Evolutionary conservation across 2,113 vertebrate species (phyloP).

Genomic region (Alligator mississippiensis): DNA sequence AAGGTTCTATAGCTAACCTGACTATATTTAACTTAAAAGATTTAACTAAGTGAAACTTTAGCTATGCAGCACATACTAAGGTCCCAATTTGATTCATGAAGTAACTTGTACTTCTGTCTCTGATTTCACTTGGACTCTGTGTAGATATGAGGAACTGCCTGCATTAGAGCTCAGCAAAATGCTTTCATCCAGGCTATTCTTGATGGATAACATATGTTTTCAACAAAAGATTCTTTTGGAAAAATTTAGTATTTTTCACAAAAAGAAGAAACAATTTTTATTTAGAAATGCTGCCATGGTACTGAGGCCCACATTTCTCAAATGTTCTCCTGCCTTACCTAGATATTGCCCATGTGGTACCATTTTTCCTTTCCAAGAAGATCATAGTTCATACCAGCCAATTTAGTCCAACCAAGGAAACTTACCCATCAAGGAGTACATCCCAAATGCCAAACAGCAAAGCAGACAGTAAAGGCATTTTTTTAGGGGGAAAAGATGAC

Average conservation of each 20-base stretch:
- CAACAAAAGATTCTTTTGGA: neutral
- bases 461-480: no score
- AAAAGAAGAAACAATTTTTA: neutral
- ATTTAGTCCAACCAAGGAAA: no score
- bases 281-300: neutral
- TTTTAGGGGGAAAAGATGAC: no score
- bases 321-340: no score
- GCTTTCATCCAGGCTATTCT: neutral
- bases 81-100: neutral
- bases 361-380: no score
- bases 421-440: no score
- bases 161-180: neutral
- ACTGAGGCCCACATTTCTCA: no score
- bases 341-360: no score
- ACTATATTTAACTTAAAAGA: conserved; percentile 22
- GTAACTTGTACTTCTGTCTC: neutral
- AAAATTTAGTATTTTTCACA: neutral
- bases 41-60: conserved; percentile 32
- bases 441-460: no score
- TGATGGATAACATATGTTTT: neutral
- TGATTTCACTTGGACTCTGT: conserved; percentile 7
- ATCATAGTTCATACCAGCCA: no score
- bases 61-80: neutral
- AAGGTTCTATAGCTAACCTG: conserved; percentile 61
- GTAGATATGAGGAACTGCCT: rapidly evolving